Evolutionary conservation across 2,113 vertebrate genomes (phyloP), one percentile per base, ranked within the genome.

Genomic region (Oreamnos americanus): DNA sequence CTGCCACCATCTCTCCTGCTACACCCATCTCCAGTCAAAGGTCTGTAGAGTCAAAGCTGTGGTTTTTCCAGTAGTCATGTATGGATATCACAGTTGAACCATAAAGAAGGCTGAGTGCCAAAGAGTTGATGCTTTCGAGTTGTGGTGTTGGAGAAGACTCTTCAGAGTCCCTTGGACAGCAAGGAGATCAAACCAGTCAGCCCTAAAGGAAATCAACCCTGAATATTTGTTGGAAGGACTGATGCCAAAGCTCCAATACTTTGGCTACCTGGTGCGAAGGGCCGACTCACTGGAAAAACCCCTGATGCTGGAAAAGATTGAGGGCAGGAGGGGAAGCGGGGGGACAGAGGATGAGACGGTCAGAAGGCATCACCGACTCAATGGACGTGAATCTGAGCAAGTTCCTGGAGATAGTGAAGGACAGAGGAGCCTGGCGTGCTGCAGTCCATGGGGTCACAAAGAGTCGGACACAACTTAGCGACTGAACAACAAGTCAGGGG

Each of bases 1-100:
- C 83, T 16, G 62, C 30, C 13, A 1, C 6, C 10, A 6, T 9
- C 23, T 47, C 7, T 2, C 36, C 0, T 15, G 8, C 19, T 6
- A 0, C 45, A 53, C 49, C 53, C 2, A 3, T 47, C 62, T 12
- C 2, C 1, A 30, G 51, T 30, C 58, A 17, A 3, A 7, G 64
- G 2, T 47, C 43, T 2, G 2, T 2, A 43, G 36, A 43, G 71
- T 43, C 71, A 76, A 76, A 76, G 39, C 39, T 76, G 19, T 43
- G 39, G 36, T 43, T 43, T 76, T 76, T 76, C 39, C 12, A 43
- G 39, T 43, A 43, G 23, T 43, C 71, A 43, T 76, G 36, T 39
- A 76, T 15, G 12, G 36, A 43, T 15, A 43, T 76, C 39, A 76
- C 23, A 7, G 71, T 3, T 76, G 71, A 39, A 76, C 23, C 39